A percentile compares a stretch with the other conserved stretches of the same genome.
phyloP scores from a whole-genome alignment of 1,140 invertebrate species.

The Diabrotica virgifera region DNA sequence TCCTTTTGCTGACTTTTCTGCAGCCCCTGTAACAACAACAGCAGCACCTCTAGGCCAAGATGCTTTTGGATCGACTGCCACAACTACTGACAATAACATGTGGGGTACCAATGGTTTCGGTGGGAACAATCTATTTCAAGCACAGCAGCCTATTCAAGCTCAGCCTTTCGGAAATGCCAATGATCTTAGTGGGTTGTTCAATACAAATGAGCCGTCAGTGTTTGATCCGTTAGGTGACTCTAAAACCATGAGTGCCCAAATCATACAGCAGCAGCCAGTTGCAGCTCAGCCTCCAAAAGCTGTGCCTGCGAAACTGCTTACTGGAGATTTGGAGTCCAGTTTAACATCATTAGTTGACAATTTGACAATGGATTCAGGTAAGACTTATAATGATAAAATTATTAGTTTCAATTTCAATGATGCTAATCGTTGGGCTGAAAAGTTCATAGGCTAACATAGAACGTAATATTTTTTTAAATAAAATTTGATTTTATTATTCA shows the following conservation, averaged over 20 bases:
- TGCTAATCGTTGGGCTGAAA: too few species aligned
- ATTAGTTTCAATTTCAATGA: neutral
- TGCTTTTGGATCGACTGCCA: conserved; percentile 17
- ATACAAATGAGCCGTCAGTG: conserved; percentile 45
- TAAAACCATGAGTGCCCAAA: conserved; percentile 57
- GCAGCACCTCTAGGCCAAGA: conserved; percentile 48
- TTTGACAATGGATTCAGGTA: conserved; percentile 81
- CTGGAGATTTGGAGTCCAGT: conserved; percentile 88
- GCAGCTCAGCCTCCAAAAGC: conserved; percentile 47
- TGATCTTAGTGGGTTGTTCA: conserved; percentile 39
- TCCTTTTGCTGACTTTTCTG: conserved; percentile 39
- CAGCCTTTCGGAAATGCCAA: conserved; percentile 42
- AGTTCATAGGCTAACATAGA: too few species aligned
- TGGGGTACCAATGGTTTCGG: conserved; percentile 31
- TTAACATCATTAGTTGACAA: conserved; percentile 88
- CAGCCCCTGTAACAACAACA: conserved; percentile 34
- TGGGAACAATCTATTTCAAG: conserved; percentile 15
- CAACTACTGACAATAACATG: conserved; percentile 18
- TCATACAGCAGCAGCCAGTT: conserved; percentile 45
- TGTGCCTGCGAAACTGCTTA: conserved; percentile 69
- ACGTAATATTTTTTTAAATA: too few species aligned
- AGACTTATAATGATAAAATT: neutral
- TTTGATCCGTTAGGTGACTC: conserved; percentile 65
- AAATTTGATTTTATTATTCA: too few species aligned
- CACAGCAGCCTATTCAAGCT: conserved; percentile 22